Conservation (phyloP, 2,113 vertebrate species). For the Empidonax traillii region DNA sequence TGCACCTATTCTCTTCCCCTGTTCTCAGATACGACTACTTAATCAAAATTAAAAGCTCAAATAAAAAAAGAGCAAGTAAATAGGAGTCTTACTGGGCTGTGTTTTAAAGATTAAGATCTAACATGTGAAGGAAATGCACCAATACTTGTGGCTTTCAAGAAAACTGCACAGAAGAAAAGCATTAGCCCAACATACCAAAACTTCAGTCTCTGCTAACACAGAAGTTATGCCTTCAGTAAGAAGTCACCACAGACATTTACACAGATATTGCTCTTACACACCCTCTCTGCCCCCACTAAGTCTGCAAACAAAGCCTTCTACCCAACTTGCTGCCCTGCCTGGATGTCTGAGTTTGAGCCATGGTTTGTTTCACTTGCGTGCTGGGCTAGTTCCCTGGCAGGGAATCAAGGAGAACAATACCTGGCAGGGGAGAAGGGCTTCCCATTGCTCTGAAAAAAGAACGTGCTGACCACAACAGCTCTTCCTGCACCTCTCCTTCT, state of each 20-base stretch:
- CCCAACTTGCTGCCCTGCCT: neutral
- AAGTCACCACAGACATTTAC: neutral
- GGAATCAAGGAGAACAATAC: constrained; percentile 34
- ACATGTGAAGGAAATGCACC: neutral
- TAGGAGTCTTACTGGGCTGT: neutral
- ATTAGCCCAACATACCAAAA: neutral
- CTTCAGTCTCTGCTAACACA: neutral
- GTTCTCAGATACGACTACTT: neutral
- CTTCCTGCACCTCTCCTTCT: neutral
- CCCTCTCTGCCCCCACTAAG: neutral
- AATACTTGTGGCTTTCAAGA: neutral
- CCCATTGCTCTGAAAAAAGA: neutral
- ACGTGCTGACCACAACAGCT: neutral
- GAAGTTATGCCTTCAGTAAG: neutral
- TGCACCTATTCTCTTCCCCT: neutral
- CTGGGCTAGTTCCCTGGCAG: neutral
- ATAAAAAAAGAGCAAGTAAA: neutral
- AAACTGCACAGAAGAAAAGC: neutral
- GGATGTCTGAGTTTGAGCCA: neutral
- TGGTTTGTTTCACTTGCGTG: neutral
- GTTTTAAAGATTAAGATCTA: neutral
- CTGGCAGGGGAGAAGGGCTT: neutral
- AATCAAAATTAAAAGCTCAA: neutral
- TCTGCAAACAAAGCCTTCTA: neutral
- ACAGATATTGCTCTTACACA: neutral